Evolutionary conservation across 2,113 vertebrate species (phyloP).

Genomic region (Origma solitaria): DNA sequence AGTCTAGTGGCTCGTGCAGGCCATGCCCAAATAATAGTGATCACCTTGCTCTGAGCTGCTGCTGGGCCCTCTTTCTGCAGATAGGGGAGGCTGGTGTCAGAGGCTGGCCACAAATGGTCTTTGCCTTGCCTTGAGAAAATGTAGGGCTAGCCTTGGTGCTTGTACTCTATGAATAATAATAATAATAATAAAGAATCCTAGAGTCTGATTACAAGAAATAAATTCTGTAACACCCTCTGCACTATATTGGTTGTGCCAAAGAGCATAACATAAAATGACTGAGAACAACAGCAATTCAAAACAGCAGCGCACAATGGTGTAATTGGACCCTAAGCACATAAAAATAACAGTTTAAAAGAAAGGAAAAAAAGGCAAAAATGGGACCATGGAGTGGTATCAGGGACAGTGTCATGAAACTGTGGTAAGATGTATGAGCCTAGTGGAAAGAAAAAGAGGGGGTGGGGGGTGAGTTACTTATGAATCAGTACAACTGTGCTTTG

Average conservation of each 20-base stretch:
- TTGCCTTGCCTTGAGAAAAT: not conserved
- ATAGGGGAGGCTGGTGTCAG: not conserved
- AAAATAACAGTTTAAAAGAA: slow-evolving; percentile 25
- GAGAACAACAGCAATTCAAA: slow-evolving; percentile 57
- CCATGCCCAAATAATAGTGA: not conserved
- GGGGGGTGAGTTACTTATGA: slow-evolving; percentile 73
- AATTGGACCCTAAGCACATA: slow-evolving; percentile 36
- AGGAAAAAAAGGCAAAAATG: slow-evolving; percentile 34
- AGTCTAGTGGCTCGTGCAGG: not conserved
- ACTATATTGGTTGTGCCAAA: slow-evolving; percentile 35
- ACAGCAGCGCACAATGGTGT: slow-evolving; percentile 18
- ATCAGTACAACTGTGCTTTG: slow-evolving; percentile 81
- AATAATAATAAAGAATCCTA: slow-evolving; percentile 16
- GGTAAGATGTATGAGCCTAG: slow-evolving; percentile 60
- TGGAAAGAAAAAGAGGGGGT: slow-evolving; percentile 44
- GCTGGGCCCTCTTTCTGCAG: not conserved
- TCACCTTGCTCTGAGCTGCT: not conserved
- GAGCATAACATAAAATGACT: slow-evolving; percentile 50
- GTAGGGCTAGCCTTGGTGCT: not conserved
- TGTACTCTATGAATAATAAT: slow-evolving; percentile 33
- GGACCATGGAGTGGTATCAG: slow-evolving; percentile 18
- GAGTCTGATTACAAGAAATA: slow-evolving; percentile 57
- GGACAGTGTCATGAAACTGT: slow-evolving; percentile 55
- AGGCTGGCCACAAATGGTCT: not conserved
- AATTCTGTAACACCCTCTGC: slow-evolving; percentile 23